phyloP scores from a whole-genome alignment of 1,140 invertebrate genomes.

The Drosophila saltans region DNA sequence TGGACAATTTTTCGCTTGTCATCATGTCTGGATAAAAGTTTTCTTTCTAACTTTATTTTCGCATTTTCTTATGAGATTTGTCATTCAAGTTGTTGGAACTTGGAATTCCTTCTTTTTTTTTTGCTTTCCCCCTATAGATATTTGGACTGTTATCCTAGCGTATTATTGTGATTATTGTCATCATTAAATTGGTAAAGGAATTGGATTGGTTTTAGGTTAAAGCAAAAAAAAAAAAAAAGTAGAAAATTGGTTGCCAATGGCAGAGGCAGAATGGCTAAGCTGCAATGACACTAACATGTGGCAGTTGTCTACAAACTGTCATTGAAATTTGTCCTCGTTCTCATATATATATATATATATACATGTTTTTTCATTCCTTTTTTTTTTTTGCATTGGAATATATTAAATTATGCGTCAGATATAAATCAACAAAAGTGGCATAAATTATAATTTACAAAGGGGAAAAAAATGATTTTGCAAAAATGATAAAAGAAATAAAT shows the following conservation, averaged over 20 bases:
- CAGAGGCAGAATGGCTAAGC: neutral
- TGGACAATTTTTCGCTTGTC: conserved; percentile 35
- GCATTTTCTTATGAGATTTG: conserved; percentile 49
- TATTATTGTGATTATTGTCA: conserved; percentile 61
- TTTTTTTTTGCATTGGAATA: conserved; percentile 20
- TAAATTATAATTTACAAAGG: conserved; percentile 19
- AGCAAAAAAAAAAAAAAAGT: conserved; percentile 12
- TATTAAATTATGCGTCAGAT: conserved; percentile 51
- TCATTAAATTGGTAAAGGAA: conserved; percentile 26
- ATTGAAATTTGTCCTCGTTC: conserved; percentile 10
- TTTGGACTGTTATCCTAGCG: conserved; percentile 57
- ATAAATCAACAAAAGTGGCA: conserved; percentile 48
- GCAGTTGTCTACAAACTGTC: conserved; percentile 39
- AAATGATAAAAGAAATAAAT: conserved; percentile 48
- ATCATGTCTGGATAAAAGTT: conserved; percentile 53
- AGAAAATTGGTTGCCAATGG: conserved; percentile 21
- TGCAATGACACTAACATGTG: conserved; percentile 36
- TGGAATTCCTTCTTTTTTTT: conserved; percentile 9
- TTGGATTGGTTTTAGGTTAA: neutral
- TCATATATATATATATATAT: neutral
- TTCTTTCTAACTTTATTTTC: conserved; percentile 65
- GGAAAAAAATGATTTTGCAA: conserved; percentile 48
- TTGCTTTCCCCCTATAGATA: conserved; percentile 44
- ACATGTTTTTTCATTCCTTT: no score
- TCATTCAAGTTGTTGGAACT: conserved; percentile 27